Conservation (phyloP, 1,140 invertebrate genomes). For the Bombus confusus region DNA sequence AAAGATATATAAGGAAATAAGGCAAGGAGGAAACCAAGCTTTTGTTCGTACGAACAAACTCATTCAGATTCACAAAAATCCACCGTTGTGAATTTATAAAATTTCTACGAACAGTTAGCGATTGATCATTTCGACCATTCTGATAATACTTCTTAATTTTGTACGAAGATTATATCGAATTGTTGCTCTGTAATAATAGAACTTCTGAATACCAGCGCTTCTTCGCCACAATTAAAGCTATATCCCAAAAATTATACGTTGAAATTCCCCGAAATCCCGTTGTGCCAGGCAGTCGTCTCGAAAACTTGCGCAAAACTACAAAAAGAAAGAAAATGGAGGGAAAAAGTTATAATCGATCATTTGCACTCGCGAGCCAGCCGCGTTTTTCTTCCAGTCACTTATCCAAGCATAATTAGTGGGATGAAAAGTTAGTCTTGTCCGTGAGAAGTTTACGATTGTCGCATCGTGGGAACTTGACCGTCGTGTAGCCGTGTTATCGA, state of each 20-base stretch:
- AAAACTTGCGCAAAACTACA: background rate
- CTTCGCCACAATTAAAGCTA: background rate
- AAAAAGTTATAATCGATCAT: background rate
- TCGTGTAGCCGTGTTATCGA: slow-evolving; percentile 40
- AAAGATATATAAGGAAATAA: background rate
- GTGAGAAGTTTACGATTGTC: slow-evolving; percentile 28
- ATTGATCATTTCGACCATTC: background rate
- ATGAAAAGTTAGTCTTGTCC: slow-evolving; percentile 6
- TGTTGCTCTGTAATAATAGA: background rate
- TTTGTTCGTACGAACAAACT: too few relatives aligned
- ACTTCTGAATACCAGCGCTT: background rate
- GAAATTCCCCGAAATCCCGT: background rate
- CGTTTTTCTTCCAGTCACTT: background rate
- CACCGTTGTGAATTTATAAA: background rate
- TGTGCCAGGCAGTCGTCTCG: background rate
- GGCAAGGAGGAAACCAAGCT: background rate
- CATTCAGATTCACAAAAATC: background rate
- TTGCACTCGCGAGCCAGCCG: background rate
- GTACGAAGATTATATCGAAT: background rate
- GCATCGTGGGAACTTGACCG: slow-evolving; percentile 24
- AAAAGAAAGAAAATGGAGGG: background rate
- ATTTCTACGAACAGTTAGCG: background rate
- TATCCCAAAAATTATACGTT: background rate
- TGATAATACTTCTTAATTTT: background rate
- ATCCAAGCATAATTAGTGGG: background rate